Conservation (phyloP, 1,140 invertebrate species). For the Heliconius melpomene region DNA sequence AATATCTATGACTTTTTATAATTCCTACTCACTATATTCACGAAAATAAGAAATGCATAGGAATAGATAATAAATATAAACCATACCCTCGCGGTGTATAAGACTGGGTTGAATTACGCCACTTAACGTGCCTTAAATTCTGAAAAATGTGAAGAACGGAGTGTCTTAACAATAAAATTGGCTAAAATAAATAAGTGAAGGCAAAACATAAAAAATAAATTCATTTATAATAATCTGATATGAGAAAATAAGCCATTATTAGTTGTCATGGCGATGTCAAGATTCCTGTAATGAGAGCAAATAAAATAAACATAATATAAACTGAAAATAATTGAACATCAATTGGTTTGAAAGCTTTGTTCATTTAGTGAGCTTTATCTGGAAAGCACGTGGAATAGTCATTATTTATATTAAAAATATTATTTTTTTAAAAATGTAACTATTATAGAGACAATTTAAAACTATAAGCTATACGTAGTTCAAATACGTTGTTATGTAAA, state of each 20-base stretch:
- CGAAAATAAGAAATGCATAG: no score
- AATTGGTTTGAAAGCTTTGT: not conserved
- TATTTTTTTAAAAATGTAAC: no score
- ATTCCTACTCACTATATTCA: not conserved
- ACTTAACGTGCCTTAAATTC: not conserved
- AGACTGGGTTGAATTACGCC: no score
- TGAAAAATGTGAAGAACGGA: not conserved
- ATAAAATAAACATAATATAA: not conserved
- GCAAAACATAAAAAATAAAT: not conserved
- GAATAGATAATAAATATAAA: no score
- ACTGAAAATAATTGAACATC: slow-evolving; percentile 4
- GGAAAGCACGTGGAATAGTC: not conserved
- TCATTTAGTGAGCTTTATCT: not conserved
- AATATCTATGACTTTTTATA: no score
- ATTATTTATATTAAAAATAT: no score
- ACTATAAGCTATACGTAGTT: no score
- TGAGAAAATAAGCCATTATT: not conserved
- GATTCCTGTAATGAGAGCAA: not conserved
- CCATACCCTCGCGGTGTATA: no score
- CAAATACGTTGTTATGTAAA: not conserved
- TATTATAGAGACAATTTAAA: no score
- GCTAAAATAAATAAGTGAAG: not conserved
- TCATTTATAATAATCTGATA: not conserved
- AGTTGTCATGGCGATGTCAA: not conserved
- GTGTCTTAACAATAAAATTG: not conserved